Conservation (phyloP, 92 coral and sea anemone genomes). For the Blastomussa wellsi region DNA sequence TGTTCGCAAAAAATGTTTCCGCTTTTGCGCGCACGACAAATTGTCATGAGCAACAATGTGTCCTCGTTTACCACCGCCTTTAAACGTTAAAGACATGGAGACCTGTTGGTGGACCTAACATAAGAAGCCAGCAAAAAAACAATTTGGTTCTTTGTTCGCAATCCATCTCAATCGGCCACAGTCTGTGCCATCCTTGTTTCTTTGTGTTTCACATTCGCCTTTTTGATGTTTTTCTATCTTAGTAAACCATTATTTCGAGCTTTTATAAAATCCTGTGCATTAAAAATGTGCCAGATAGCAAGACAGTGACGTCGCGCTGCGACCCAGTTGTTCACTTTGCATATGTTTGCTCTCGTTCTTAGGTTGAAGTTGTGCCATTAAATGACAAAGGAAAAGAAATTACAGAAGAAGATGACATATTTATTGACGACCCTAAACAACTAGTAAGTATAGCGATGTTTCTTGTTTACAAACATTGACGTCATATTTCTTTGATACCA, state of each 20-base stretch:
- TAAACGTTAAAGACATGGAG: background rate
- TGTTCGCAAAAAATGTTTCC: too few species aligned
- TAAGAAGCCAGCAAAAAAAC: background rate
- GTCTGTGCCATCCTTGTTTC: background rate
- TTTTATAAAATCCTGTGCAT: background rate
- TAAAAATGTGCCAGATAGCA: background rate
- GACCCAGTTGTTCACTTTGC: background rate
- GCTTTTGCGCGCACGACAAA: too few species aligned
- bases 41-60: too few species aligned
- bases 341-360: background rate
- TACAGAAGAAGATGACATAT: slow-evolving; percentile 87
- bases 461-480: too few species aligned
- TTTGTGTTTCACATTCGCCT: background rate
- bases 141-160: background rate
- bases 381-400: slow-evolving; percentile 87
- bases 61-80: too few species aligned
- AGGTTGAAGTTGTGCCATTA: slow-evolving; percentile 95
- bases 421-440: slow-evolving; percentile 83
- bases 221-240: background rate
- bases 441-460: slow-evolving; percentile 71
- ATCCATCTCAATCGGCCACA: background rate
- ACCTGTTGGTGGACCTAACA: background rate
- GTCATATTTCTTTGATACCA: too few species aligned
- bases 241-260: background rate
- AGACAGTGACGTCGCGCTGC: background rate